Percentiles rank a stretch among this genome's conserved stretches.
Evolutionary conservation across 2,888 invertebrate genomes (phyloP).

Genomic region (Conomelus anceps): DNA sequence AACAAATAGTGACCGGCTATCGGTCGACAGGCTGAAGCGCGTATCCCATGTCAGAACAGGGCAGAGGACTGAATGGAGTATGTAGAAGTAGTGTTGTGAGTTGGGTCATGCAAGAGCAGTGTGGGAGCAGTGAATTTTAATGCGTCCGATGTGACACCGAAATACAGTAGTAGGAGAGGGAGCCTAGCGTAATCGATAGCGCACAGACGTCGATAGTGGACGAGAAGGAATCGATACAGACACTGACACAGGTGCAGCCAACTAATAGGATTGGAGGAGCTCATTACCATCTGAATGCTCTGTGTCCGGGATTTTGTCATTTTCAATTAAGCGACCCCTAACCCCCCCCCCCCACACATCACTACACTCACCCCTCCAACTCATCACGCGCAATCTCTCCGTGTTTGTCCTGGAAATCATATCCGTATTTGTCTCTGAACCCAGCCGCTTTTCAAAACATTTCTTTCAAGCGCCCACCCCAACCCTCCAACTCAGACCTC

Average conservation of each 20-base stretch:
- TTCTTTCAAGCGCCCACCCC: not conserved
- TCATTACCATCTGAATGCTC: constrained; percentile 10
- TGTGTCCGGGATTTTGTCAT: constrained; percentile 9
- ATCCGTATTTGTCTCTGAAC: constrained; percentile 4
- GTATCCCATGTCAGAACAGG: not conserved
- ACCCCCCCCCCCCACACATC: not conserved
- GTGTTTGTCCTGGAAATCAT: constrained; percentile 12
- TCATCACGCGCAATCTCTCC: not conserved
- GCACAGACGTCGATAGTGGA: constrained; percentile 3
- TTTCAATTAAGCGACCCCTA: constrained; percentile 6
- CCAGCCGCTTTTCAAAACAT: constrained; percentile 3
- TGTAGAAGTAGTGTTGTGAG: not conserved
- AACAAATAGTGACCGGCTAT: not conserved
- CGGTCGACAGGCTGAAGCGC: not conserved
- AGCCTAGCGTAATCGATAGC: not conserved
- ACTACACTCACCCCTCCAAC: not conserved
- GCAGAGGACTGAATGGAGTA: too few relatives aligned
- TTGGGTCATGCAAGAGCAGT: not conserved
- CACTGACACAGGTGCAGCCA: constrained; percentile 5
- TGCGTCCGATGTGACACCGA: not conserved
- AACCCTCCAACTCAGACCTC: not conserved
- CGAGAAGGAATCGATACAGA: constrained; percentile 11
- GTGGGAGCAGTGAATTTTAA: not conserved
- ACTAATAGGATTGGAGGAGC: constrained; percentile 9
- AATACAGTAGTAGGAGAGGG: not conserved